Evolutionary conservation across 2,113 vertebrate species (phyloP), one percentile per base, ranked within the genome.

Genomic region (Hippocampus mohnikei): DNA sequence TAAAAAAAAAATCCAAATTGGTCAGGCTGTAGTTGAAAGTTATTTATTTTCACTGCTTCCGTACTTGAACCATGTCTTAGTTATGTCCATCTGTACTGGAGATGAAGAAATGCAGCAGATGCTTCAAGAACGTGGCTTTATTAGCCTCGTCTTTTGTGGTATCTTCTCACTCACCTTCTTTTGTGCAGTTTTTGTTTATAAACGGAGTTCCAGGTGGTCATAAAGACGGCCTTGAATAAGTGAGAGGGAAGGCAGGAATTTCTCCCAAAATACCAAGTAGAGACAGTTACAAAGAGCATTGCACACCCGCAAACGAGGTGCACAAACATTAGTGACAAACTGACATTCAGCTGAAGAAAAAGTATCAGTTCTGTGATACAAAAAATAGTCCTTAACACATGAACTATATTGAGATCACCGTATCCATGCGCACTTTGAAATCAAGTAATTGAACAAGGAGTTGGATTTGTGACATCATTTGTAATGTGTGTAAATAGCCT

Each of bases 161-260:
- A 2, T 66, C 70, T 81, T 75, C 69, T 74, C 62, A 46, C 77
- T 81, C 58, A 5, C n/a, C 1, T 65, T 60, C 76, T 81, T 86
- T 87, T 84, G 86, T 88, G 58, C 71, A 42, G 56, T 77, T 84
- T 88, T 87, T 90, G 75, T 90, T 89, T 63, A 84, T 83, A 84
- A 84, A 84, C 72, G 58, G 69, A 84, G 77, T 83, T 86, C 81
- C 85, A 78, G 71, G 78, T 84, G 73, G 81, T 63, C 83, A 78
- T 85, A 88, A 89, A 90, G 72, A 78, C 52, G 52, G 33, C 8
- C 65, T 65, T 90, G 78, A 83, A 85, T 82, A 74, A 81, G 76
- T 67, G 70, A 4, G 23, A 83, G 72, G 80, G 33, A 6, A 66
- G 72, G 67, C 75, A 87, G 84, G 90, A 91, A 88, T 89, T 84